Evolutionary conservation across 1,140 invertebrate genomes (phyloP).

Genomic region (Bombus sylvicola): DNA sequence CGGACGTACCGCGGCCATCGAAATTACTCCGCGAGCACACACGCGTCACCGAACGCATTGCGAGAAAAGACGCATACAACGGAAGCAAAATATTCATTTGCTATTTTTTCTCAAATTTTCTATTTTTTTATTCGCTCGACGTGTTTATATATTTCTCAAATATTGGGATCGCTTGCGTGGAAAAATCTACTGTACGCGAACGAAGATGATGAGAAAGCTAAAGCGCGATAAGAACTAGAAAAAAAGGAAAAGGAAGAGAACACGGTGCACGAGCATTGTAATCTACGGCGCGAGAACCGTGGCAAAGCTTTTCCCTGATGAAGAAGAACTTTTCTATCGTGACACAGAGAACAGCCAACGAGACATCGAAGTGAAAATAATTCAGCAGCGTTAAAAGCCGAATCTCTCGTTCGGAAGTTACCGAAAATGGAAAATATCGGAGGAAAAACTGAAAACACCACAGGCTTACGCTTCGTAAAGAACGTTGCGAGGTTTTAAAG

Average conservation of each 20-base stretch:
- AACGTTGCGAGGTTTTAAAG: neutral
- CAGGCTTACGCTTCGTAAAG: neutral
- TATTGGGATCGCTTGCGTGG: neutral
- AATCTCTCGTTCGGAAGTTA: neutral
- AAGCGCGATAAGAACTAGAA: neutral
- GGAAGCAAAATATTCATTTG: neutral
- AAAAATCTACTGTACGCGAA: neutral
- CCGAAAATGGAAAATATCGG: neutral
- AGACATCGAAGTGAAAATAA: neutral
- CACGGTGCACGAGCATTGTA: neutral
- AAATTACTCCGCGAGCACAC: constrained; percentile 20
- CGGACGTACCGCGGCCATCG: neutral
- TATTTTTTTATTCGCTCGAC: neutral
- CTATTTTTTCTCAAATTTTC: neutral
- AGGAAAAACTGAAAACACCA: neutral
- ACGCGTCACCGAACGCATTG: neutral
- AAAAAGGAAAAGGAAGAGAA: neutral
- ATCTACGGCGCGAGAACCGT: neutral
- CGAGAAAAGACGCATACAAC: neutral
- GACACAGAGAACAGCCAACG: neutral
- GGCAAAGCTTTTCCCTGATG: constrained; percentile 1
- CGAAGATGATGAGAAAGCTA: neutral
- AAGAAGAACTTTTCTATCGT: neutral
- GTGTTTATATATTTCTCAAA: neutral
- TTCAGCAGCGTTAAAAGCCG: neutral